Evolutionary conservation across 2,888 invertebrate species (phyloP), one percentile per base, ranked within the genome.

Genomic region (Ypsolopha sequella): DNA sequence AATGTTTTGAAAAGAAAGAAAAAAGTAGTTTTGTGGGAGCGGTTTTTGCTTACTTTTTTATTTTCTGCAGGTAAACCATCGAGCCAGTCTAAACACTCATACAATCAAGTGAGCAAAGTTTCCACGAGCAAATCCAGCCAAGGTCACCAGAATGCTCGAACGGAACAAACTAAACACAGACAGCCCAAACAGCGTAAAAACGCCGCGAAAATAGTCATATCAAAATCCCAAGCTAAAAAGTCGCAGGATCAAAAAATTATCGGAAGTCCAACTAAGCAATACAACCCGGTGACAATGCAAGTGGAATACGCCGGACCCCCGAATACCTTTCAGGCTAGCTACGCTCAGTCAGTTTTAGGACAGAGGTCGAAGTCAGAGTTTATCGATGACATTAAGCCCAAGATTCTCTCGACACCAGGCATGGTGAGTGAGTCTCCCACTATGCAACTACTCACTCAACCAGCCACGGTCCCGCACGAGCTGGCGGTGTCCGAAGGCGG

Each of bases 81-180:
- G 53, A 73, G 81, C 52, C 87, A 86, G 63, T 82, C 84, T 14
- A 87, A 86, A 64, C 87, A 87, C 62, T 85, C 86, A 51, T 87
- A 87, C 60, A 86, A 85, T 58, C 87, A 87, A 84, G 84, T 86
- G 57, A 87, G 87, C 73, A 86, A 86, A 78, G 81, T 85, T 50
- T 82, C 87, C 51, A 82, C 84, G 50, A 85, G 80, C 72, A 87
- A 86, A 79, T 75, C 87, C 56, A 80, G 66, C 62, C 80, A 80
- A 56, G 14, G 14, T 7, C 11, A 41, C 4, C 50, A 14, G 36
- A 6, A 52, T 14, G 7, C 36, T 9, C 34, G 47, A 36, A 54
- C 34, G 53, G 53, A 13, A 14, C 41, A 36, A 9, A 13, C 39
- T 7, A 47, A 51, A 14, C 43, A 34, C 54, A 33, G 55, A 41